Conservation (phyloP, 2,113 vertebrate species). For the pig (Sus scrofa) region T2T-Sscrofa CM000830.6:49962001-49962500, state of each 20-base stretch:
- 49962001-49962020: too few relatives aligned
- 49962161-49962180: slow-evolving; percentile 6
- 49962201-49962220: background rate
- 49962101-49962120: background rate
- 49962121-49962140: slow-evolving; percentile 18
- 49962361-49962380: background rate
- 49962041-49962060: too few relatives aligned
- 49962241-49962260: background rate
- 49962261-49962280: background rate
- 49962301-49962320: background rate
- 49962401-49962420: background rate
- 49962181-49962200: background rate
- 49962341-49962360: slow-evolving; percentile 27
- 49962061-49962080: background rate
- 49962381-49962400: background rate
- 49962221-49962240: slow-evolving; percentile 22
- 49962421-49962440: background rate
- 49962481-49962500: background rate
- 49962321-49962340: background rate
- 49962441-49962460: background rate
- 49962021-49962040: too few relatives aligned
- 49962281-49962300: slow-evolving; percentile 51
- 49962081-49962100: background rate
- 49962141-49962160: slow-evolving; percentile 23
- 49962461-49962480: slow-evolving; percentile 43